Percentiles rank a stretch among this genome's conserved stretches.
These are phyloP conservation scores for Cheilosia vulpina DNA, from an alignment of 2,888 invertebrate species.

Conservation along the genomic window DNA sequence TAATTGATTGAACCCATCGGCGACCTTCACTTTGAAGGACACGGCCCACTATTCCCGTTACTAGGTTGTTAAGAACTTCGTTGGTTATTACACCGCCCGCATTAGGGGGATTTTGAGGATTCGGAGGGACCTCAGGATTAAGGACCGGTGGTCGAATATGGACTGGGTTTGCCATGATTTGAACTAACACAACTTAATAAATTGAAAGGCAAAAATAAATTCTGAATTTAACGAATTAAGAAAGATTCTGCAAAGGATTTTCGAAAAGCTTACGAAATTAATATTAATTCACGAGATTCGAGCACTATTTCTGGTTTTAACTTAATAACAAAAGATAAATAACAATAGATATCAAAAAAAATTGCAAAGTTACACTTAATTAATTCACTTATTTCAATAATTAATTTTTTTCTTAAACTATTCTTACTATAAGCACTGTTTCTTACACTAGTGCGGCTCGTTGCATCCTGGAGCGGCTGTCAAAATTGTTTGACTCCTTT, in stretches of 20 bases:
- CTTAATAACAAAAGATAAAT: not conserved
- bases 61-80: not conserved
- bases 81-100: not conserved
- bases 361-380: not conserved
- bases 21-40: slow-evolving; percentile 13
- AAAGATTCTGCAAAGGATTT: not conserved
- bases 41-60: slow-evolving; percentile 9
- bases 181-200: slow-evolving; percentile 4
- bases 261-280: not conserved
- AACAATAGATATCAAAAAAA: too few species aligned
- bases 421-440: not conserved
- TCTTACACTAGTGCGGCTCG: not conserved
- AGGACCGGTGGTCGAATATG: not conserved
- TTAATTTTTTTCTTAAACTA: not conserved
- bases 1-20: slow-evolving; percentile 1
- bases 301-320: not conserved
- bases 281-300: slow-evolving; percentile 1
- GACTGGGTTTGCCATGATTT: not conserved
- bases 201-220: not conserved
- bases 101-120: not conserved
- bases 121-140: not conserved
- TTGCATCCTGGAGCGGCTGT: slow-evolving; percentile 2
- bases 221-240: not conserved
- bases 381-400: not conserved
- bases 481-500: not conserved